Percentiles rank a stretch among this genome's conserved stretches.
phyloP scores from a whole-genome alignment of 2,888 invertebrate genomes.

The Lamellibrachia satsuma region DNA sequence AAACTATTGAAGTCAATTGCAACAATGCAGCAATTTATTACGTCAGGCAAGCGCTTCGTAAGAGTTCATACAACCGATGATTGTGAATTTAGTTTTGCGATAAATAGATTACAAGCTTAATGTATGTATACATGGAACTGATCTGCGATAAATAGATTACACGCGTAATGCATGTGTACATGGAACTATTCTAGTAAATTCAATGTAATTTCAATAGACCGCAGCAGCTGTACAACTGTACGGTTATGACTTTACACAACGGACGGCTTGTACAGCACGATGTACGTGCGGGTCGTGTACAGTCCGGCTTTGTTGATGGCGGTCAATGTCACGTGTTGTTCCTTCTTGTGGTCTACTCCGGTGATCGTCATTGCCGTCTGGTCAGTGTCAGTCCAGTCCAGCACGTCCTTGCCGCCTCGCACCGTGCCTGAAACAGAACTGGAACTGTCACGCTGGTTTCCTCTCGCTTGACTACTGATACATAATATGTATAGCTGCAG shows the following conservation, averaged over 20 bases:
- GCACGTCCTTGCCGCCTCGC: neutral
- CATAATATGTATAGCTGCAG: no score
- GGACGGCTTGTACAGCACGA: neutral
- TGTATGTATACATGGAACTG: no score
- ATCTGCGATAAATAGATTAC: no score
- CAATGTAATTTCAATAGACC: neutral
- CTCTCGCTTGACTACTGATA: no score
- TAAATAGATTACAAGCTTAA: no score
- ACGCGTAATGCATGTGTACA: no score
- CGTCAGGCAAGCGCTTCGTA: no score
- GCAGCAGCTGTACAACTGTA: neutral
- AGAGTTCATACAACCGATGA: no score
- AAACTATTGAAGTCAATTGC: no score
- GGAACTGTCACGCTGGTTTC: no score
- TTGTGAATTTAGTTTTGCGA: no score
- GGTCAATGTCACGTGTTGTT: conserved; percentile 22
- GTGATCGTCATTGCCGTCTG: neutral
- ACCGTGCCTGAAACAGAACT: neutral
- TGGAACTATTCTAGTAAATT: neutral
- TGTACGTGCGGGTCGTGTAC: conserved; percentile 14
- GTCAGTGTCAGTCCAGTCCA: neutral
- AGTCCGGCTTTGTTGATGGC: conserved; percentile 24
- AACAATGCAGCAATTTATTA: no score
- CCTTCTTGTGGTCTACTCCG: conserved; percentile 19
- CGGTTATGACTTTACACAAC: neutral